Evolutionary conservation across 2,113 vertebrate genomes (phyloP), one percentile per base, ranked within the genome.

Genomic region (Buteo buteo): DNA sequence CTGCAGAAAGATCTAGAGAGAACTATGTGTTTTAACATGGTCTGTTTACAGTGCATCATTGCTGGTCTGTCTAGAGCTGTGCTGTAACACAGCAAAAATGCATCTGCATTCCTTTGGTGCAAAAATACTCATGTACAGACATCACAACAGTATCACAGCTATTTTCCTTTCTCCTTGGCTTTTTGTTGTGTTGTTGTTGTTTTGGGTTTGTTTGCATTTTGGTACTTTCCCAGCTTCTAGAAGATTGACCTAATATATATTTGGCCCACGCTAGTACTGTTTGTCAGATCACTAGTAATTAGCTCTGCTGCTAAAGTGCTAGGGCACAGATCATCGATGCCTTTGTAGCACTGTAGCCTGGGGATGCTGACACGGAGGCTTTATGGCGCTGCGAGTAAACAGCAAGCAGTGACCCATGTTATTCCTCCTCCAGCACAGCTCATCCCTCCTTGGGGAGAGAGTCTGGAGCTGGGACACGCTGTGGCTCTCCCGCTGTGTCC

Each of bases 41-140:
- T 98, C 98, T 98, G 98, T 98, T 98, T 98, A 97, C 97, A 98
- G 96, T 96, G 97, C 96, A 98, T 97, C 97, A 96, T 74, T 96
- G 94, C 96, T 97, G 97, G 47, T 77, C 97, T 93, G 93, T n/a
- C 42, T 61, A 91, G 94, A 95, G 42, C 96, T 67, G 77, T 98
- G 98, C 90, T 97, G 92, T 98, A 97, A 98, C 91, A 88, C 83
- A 93, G 96, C 90, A 98, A 98, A 98, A 98, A 98, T 98, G 97
- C 97, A 97, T 95, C 94, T 97, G 95, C 98, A 98, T 98, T 98
- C 98, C 96, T 98, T 88, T 7, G 1, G 92, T 93, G 95, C 97
- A 97, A 97, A 98, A 98, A 98, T 97, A 98, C 98, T 95, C 97
- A 47, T 96, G 96, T 73, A 93, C 97, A 98, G 97, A 98, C 97